Evolutionary conservation across 2,888 invertebrate species (phyloP).

Genomic region (Cephus runcator): DNA sequence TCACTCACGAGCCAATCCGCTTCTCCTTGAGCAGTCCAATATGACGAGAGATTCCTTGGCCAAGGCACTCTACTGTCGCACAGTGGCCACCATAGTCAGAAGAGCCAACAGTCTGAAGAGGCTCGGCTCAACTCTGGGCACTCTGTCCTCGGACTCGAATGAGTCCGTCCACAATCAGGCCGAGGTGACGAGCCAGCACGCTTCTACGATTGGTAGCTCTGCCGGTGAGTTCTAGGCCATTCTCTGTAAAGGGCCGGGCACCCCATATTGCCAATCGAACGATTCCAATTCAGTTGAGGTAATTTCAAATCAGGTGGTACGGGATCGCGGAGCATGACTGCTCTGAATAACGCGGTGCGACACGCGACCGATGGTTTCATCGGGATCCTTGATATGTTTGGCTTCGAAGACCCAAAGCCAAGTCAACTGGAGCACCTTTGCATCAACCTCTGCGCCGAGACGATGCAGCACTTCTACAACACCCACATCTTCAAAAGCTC

Average conservation of each 20-base stretch:
- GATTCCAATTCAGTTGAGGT: no score
- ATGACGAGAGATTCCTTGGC: slow-evolving; percentile 90
- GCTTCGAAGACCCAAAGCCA: slow-evolving; percentile 92
- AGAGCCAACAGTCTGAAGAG: slow-evolving; percentile 92
- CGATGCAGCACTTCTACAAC: slow-evolving; percentile 98
- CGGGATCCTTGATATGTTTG: slow-evolving; percentile 96
- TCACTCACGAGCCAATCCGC: slow-evolving; percentile 6
- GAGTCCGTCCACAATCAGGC: slow-evolving; percentile 91
- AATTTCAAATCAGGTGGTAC: slow-evolving; percentile 63
- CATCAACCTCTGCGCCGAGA: slow-evolving; percentile 95
- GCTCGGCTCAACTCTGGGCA: slow-evolving; percentile 82
- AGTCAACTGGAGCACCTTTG: slow-evolving; percentile 93
- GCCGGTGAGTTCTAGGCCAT: slow-evolving; percentile 50
- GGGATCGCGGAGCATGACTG: slow-evolving; percentile 91
- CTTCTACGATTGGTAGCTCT: slow-evolving; percentile 78
- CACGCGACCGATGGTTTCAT: slow-evolving; percentile 96
- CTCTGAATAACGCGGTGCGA: slow-evolving; percentile 89
- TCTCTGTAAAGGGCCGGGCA: no score
- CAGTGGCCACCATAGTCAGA: slow-evolving; percentile 92
- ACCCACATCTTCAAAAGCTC: slow-evolving; percentile 96
- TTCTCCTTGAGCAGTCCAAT: slow-evolving; percentile 72
- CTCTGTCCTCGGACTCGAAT: slow-evolving; percentile 90
- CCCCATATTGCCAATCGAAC: no score
- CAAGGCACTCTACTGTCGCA: slow-evolving; percentile 93
- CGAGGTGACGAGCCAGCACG: slow-evolving; percentile 86